Percentiles rank a stretch among this genome's conserved stretches.
phyloP scores from a whole-genome alignment of 2,113 vertebrate genomes.

The Xyrauchen texanus region DNA sequence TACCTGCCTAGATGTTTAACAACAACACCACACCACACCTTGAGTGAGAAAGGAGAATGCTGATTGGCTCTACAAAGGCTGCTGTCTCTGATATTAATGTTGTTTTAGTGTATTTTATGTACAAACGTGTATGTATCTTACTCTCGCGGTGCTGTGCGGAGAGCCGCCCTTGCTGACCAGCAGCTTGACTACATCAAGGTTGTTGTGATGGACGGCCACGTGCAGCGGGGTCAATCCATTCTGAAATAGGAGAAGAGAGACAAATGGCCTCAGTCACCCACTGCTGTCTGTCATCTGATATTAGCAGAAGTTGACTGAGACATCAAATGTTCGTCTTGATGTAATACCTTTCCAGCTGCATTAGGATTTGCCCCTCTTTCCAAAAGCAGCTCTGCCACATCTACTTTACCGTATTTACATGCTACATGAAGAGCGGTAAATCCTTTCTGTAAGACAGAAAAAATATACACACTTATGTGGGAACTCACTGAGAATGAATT shows the following conservation, averaged over 20 bases:
- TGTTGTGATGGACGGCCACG: constrained; percentile 96
- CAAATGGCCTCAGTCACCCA: constrained; percentile 47
- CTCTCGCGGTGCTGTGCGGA: constrained; percentile 89
- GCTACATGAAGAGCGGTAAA: constrained; percentile 97
- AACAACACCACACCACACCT: background rate
- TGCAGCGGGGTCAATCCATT: constrained; percentile 97
- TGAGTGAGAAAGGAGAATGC: background rate
- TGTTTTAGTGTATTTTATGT: constrained; percentile 29
- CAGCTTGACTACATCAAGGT: constrained; percentile 92
- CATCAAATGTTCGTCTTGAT: constrained; percentile 42
- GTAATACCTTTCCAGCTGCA: constrained; percentile 86
- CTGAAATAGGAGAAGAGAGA: constrained; percentile 77
- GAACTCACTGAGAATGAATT: no score
- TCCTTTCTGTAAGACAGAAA: constrained; percentile 88
- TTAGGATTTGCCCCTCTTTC: constrained; percentile 85
- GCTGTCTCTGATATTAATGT: no score
- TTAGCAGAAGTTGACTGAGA: constrained; percentile 26
- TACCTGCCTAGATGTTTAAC: no score
- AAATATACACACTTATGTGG: constrained; percentile 25
- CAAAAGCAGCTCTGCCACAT: constrained; percentile 87
- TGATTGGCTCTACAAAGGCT: background rate
- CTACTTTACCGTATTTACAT: constrained; percentile 92
- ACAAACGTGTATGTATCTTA: constrained; percentile 67
- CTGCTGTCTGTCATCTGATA: constrained; percentile 32
- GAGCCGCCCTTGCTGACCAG: constrained; percentile 91